phyloP scores from a whole-genome alignment of 2,797 vertebrate species.

The Alectoris magna region DNA sequence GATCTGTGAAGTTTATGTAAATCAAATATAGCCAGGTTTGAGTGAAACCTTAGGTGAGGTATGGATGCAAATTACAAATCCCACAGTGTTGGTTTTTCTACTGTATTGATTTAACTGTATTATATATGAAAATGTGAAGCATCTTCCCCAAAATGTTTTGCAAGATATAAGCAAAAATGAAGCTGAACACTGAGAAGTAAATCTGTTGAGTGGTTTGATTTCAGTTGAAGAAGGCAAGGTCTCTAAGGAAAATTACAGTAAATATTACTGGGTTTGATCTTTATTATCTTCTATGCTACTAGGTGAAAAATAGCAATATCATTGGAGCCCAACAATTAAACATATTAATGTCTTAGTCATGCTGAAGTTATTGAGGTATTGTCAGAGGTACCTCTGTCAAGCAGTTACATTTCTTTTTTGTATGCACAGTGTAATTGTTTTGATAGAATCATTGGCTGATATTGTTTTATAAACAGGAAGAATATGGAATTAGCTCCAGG shows the following conservation, averaged over 20 bases:
- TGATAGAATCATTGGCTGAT: rapidly evolving
- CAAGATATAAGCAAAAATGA: background rate
- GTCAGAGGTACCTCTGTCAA: background rate
- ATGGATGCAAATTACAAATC: background rate
- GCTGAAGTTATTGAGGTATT: background rate
- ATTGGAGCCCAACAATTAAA: background rate
- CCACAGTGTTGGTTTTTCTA: background rate
- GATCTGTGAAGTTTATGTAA: background rate
- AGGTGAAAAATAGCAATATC: background rate
- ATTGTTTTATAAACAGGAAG: background rate
- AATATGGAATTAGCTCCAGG: background rate
- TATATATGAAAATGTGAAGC: background rate
- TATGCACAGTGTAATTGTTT: background rate
- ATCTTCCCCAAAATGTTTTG: background rate
- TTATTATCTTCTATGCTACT: background rate
- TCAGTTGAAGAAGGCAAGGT: background rate
- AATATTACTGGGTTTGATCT: background rate
- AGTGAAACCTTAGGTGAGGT: background rate
- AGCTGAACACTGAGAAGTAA: background rate
- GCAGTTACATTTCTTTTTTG: background rate
- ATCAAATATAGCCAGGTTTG: background rate
- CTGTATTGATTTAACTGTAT: background rate
- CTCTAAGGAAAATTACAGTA: background rate
- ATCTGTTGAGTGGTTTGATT: background rate
- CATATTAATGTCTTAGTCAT: background rate